These are phyloP conservation scores for Drosophila teissieri DNA, from an alignment of 1,140 invertebrate species.

Conservation along the genomic window DNA sequence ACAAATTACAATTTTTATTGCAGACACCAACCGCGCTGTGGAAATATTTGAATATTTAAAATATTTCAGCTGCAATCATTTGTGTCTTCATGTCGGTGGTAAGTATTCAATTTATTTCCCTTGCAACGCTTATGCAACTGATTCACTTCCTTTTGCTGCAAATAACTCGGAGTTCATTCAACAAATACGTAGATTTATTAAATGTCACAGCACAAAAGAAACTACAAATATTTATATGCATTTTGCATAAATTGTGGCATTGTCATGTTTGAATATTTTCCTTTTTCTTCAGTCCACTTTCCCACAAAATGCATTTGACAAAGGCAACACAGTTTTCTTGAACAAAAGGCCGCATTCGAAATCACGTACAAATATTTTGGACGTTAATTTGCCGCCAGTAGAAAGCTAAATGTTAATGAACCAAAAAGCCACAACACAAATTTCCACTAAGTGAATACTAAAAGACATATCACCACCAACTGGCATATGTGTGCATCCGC, in stretches of 20 bases:
- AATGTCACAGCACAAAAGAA: constrained; percentile 51
- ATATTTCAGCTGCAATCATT: constrained; percentile 1
- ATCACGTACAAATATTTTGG: constrained; percentile 73
- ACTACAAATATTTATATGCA: constrained; percentile 60
- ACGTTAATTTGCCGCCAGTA: constrained; percentile 66
- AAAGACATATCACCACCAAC: constrained; percentile 18
- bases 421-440: constrained; percentile 55
- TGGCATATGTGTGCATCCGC: constrained; percentile 2
- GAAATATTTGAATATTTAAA: constrained; percentile 24
- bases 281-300: constrained; percentile 20
- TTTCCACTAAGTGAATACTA: constrained; percentile 65
- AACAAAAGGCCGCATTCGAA: constrained; percentile 56
- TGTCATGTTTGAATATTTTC: constrained; percentile 62
- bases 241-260: constrained; percentile 73
- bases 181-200: constrained; percentile 40
- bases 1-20: constrained; percentile 45
- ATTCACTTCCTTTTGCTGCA: constrained; percentile 19
- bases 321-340: constrained; percentile 37
- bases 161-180: constrained; percentile 34
- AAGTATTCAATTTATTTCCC: constrained; percentile 14
- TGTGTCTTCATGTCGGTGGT: constrained; percentile 6
- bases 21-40: constrained; percentile 11
- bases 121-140: constrained; percentile 20
- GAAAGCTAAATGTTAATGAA: constrained; percentile 79
- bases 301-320: constrained; percentile 66